phyloP scores from a whole-genome alignment of 2,113 vertebrate species.

The Brienomyrus brachyistius region DNA sequence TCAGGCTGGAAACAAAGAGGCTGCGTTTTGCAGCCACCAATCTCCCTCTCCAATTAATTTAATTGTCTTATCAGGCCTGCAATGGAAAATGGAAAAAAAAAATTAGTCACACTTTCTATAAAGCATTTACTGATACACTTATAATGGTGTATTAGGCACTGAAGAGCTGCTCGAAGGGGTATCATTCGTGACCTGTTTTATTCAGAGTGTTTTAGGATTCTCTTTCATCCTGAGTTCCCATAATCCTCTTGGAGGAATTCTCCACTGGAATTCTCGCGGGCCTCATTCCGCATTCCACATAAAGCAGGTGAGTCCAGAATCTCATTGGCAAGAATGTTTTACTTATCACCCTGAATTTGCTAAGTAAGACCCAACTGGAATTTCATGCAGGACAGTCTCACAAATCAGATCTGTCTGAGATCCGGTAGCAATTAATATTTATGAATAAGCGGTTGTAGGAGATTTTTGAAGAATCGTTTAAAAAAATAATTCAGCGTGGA shows the following conservation, averaged over 20 bases:
- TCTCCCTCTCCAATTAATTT: constrained; percentile 1
- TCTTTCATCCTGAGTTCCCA: background rate
- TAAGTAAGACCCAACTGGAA: background rate
- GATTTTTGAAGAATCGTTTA: background rate
- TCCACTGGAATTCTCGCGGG: background rate
- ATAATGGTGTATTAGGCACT: background rate
- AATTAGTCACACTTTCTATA: background rate
- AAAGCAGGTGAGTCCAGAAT: background rate
- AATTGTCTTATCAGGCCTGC: background rate
- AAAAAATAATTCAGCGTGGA: background rate
- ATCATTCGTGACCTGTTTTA: background rate
- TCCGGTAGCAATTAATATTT: background rate
- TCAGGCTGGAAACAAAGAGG: background rate
- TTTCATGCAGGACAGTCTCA: background rate
- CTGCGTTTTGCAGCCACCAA: background rate
- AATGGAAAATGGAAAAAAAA: background rate
- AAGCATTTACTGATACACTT: background rate
- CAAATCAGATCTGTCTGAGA: background rate
- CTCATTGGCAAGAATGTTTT: background rate
- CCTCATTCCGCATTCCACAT: background rate
- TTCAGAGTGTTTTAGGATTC: background rate
- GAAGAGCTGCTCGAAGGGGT: background rate
- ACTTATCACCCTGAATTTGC: background rate
- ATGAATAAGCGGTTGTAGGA: background rate
- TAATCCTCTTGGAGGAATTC: background rate